Evolutionary conservation across 2,888 invertebrate genomes (phyloP).

Genomic region (Megastigmus dorsalis): DNA sequence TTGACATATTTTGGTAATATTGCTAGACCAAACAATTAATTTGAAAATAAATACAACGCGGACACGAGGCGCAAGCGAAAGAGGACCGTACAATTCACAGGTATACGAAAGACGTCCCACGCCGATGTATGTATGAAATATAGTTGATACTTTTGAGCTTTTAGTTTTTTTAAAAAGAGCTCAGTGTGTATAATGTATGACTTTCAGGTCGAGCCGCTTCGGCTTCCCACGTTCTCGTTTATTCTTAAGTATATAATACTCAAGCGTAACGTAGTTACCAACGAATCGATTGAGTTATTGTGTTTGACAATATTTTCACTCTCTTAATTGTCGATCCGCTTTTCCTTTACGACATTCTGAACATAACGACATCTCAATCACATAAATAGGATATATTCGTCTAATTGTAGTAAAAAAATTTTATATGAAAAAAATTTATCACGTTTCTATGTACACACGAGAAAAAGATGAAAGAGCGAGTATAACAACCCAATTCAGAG

Average conservation of each 20-base stretch:
- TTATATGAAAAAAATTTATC: not conserved
- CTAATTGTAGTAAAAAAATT: not conserved
- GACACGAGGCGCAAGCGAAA: too few species aligned
- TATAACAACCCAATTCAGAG: not conserved
- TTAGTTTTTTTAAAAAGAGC: not conserved
- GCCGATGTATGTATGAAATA: not conserved
- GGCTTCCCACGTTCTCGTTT: slow-evolving; percentile 5
- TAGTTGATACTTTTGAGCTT: not conserved
- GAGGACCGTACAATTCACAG: not conserved
- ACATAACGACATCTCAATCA: too few species aligned
- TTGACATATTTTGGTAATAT: not conserved
- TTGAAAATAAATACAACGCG: not conserved
- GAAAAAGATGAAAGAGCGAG: too few species aligned
- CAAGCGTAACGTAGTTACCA: slow-evolving; percentile 5
- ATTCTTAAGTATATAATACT: too few species aligned
- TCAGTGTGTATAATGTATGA: not conserved
- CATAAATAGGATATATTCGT: too few species aligned
- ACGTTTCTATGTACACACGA: not conserved
- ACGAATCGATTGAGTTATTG: slow-evolving; percentile 15
- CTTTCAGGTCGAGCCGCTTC: not conserved
- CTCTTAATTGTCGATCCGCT: not conserved
- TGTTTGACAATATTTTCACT: slow-evolving; percentile 1
- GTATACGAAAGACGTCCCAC: not conserved
- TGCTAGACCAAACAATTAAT: too few species aligned
- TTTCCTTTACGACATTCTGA: too few species aligned